Percentiles rank a stretch among this genome's conserved stretches.
These are phyloP conservation scores for Actenoides lindsayi DNA, from an alignment of 2,113 vertebrate genomes.

Conservation along the genomic window DNA sequence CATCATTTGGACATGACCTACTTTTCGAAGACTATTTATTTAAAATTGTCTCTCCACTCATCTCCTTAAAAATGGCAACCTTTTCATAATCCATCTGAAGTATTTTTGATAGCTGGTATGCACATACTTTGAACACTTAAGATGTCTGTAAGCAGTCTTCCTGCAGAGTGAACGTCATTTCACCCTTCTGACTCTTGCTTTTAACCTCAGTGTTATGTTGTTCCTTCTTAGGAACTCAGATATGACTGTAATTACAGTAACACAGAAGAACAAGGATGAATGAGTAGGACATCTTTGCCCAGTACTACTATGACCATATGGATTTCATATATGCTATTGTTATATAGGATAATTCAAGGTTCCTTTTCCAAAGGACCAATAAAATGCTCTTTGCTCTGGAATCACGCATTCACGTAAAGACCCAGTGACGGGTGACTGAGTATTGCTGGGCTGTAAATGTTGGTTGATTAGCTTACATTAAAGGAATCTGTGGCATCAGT, in stretches of 20 bases:
- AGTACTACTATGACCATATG: not conserved
- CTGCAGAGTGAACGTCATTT: not conserved
- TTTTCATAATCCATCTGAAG: not conserved
- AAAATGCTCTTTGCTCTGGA: not conserved
- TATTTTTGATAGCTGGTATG: not conserved
- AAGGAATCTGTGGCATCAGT: not conserved
- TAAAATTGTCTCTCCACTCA: not conserved
- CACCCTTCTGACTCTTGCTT: not conserved
- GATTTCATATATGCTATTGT: not conserved
- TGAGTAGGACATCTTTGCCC: not conserved
- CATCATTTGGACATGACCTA: not conserved
- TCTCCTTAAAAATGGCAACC: not conserved
- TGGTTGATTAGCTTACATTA: not conserved
- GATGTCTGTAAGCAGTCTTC: not conserved
- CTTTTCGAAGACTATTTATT: not conserved
- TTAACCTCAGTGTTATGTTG: not conserved
- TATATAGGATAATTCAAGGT: not conserved
- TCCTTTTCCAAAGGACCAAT: not conserved
- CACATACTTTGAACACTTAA: not conserved
- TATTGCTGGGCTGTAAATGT: not conserved
- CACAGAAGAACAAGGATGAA: not conserved
- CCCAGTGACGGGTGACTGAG: rapidly evolving
- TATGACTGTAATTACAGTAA: not conserved
- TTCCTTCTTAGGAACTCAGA: not conserved
- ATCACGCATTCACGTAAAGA: not conserved